Conservation (phyloP, 2,113 vertebrate genomes). For the Felis chaus region DNA sequence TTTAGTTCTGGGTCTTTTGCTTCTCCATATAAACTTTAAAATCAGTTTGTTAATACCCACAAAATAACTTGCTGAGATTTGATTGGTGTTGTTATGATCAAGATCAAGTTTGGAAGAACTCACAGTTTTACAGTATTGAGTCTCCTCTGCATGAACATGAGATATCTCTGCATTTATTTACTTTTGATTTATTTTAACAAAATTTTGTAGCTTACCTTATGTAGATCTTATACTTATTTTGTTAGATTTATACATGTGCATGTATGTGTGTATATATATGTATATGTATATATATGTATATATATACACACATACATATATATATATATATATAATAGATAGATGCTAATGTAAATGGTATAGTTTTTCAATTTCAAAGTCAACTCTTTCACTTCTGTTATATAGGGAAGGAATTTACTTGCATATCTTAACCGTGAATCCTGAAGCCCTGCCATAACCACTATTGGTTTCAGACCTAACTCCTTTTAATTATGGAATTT, state of each 20-base stretch:
- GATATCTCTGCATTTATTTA: neutral
- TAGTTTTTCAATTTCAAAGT: neutral
- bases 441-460: neutral
- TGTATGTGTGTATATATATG: too few species aligned
- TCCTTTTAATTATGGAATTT: neutral
- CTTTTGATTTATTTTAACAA: neutral
- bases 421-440: neutral
- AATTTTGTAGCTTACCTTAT: neutral
- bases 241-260: neutral
- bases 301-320: rapidly evolving
- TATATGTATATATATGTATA: too few species aligned
- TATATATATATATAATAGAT: too few species aligned
- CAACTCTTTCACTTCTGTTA: neutral
- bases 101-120: neutral
- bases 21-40: neutral
- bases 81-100: neutral
- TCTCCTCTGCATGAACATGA: neutral
- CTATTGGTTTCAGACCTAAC: neutral
- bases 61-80: neutral
- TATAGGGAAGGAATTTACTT: neutral
- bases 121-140: neutral
- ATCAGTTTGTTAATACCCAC: neutral
- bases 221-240: neutral
- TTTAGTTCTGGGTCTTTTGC: neutral
- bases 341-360: neutral